A percentile compares a stretch with the other conserved stretches of the same genome.
Evolutionary conservation across 2,888 invertebrate genomes (phyloP).

Genomic region (Craniophora ligustri): DNA sequence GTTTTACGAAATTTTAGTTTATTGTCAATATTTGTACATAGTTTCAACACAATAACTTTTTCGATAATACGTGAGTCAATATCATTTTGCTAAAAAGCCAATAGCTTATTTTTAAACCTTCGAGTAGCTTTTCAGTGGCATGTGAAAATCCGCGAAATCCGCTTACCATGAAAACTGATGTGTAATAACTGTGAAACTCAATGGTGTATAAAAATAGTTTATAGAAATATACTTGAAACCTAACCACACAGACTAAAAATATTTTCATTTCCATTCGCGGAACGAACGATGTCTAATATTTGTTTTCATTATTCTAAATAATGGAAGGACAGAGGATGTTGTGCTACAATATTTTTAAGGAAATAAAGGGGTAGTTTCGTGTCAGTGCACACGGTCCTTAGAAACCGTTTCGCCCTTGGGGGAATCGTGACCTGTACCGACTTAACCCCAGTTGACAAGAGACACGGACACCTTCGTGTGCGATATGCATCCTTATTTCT

Average conservation of each 20-base stretch:
- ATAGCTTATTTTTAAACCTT: background rate
- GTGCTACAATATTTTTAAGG: conserved; percentile 16
- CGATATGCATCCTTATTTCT: conserved; percentile 33
- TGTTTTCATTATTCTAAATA: conserved; percentile 13
- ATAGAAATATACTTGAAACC: background rate
- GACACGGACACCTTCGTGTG: conserved; percentile 50
- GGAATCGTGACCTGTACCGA: conserved; percentile 60
- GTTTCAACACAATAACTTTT: too few relatives aligned
- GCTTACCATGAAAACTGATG: too few relatives aligned
- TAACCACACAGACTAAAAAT: background rate
- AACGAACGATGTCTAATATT: conserved; percentile 8
- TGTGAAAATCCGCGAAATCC: conserved; percentile 17
- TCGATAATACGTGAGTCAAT: too few relatives aligned
- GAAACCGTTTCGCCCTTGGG: conserved; percentile 51
- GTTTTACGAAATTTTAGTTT: too few relatives aligned
- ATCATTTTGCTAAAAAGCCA: background rate
- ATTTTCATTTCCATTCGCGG: background rate
- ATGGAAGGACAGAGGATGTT: conserved; percentile 18
- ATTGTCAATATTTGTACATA: too few relatives aligned
- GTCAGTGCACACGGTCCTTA: conserved; percentile 50
- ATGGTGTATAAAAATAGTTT: background rate
- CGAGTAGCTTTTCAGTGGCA: conserved; percentile 1
- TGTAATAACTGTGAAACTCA: background rate
- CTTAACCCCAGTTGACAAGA: conserved; percentile 53
- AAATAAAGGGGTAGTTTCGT: conserved; percentile 39